Percentiles rank a stretch among this genome's conserved stretches.
Evolutionary conservation across 2,113 vertebrate species (phyloP).

Genomic region (Clupea harengus): DNA sequence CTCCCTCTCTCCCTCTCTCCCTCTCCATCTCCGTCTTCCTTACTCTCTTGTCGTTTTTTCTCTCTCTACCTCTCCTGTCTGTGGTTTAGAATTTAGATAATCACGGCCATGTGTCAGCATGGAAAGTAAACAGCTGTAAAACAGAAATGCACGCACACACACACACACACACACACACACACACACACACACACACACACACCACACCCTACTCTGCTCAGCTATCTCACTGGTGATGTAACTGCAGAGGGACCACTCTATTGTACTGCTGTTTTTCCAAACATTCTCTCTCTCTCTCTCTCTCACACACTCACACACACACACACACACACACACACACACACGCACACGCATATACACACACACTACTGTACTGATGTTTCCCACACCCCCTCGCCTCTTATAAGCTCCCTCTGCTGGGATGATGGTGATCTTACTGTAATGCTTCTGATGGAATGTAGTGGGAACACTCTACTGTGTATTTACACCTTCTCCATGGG

Average conservation of each 20-base stretch:
- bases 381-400: background rate
- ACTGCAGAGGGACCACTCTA: background rate
- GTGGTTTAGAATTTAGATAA: conserved; percentile 10
- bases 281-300: too few relatives aligned
- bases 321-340: too few relatives aligned
- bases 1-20: conserved; percentile 8
- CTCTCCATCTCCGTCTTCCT: background rate
- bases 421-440: too few relatives aligned
- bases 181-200: background rate
- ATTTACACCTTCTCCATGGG: too few relatives aligned
- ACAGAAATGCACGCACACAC: conserved; percentile 25
- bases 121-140: conserved; percentile 10
- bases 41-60: background rate
- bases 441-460: too few relatives aligned
- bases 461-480: too few relatives aligned
- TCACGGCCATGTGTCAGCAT: conserved; percentile 27
- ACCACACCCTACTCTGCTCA: background rate
- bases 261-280: background rate
- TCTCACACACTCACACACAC: too few relatives aligned
- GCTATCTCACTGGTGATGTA: background rate
- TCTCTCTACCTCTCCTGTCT: background rate
- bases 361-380: background rate
- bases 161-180: background rate
- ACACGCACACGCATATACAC: too few relatives aligned
- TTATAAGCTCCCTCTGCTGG: too few relatives aligned